Base-by-base conservation (phyloP, 1,140 invertebrate genomes). In the Halesus radiatus region DNA sequence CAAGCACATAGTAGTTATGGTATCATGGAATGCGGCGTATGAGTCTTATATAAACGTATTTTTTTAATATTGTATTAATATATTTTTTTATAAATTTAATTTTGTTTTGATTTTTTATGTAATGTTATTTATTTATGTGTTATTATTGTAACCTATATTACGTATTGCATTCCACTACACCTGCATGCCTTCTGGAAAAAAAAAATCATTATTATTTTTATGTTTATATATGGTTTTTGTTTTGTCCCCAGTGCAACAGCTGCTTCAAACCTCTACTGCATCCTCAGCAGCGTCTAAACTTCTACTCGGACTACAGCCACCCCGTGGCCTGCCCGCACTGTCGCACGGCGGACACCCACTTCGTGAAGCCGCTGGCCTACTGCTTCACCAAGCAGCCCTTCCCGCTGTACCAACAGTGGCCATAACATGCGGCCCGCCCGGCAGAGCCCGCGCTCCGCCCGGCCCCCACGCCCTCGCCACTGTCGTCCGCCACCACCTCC, bases 241-340 rank as follows among this genome's bases (percentile, higher is more conserved):
- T 82, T 89, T 84, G 86, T 82, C 90, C 91, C 3, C 91, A 97
- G 95, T 98, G 97, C 90, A 97, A 96, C 91, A 94, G 92, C 85
- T 98, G 96, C 91, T 94, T 93, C 88, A 95, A 96, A 88, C 92
- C 95, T 22, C 91, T 98, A 73, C 94, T 97, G 85, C 93, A 95
- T 85, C 95, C 95, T 8, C 94, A 96, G 85, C 95, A 97, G 88
- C 92, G 96, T 83, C 90, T 98, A 80, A 95, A 96, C 89, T 98
- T 94, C 92, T 98, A 97, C 92, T 98, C 96, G 84, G 96, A 98
- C 89, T 99, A 98, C 91, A 98, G 96, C 87, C 96, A 96, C 85
- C 93, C 94, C 84, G 93, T 97, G 84, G 93, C 94, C 76, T 99
- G 98, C 89, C 96, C 96, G 8, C 95, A 96, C 87, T 99, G 97